phyloP scores from a whole-genome alignment of 2,797 vertebrate genomes.

The Pangasius macronema region DNA sequence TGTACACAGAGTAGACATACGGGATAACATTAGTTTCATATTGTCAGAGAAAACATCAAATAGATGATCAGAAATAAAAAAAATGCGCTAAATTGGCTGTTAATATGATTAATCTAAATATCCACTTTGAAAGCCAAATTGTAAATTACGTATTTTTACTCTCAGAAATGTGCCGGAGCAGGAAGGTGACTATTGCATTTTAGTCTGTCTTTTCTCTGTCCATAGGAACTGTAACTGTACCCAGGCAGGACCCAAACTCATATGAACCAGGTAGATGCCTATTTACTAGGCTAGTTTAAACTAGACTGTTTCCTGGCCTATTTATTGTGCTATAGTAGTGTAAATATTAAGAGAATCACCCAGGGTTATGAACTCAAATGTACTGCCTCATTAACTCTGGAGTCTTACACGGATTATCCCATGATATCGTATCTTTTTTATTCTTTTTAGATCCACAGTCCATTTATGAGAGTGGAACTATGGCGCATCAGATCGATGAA shows the following conservation, averaged over 20 bases:
- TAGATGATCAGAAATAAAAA: background rate
- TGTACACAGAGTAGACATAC: background rate
- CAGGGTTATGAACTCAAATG: background rate
- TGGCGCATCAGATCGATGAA: background rate
- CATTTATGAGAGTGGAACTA: too few species aligned
- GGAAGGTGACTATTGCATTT: background rate
- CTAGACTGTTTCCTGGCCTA: background rate
- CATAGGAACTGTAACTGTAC: background rate
- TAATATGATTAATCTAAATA: background rate
- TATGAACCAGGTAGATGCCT: background rate
- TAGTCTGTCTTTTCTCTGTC: background rate
- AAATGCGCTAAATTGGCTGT: background rate
- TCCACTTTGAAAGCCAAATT: background rate
- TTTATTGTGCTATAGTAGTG: background rate
- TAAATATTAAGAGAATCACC: background rate
- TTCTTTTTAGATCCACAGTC: background rate
- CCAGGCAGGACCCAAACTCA: background rate
- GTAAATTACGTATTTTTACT: background rate
- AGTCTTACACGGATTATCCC: background rate
- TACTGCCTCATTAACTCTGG: background rate
- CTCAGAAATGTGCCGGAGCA: background rate
- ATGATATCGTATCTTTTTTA: background rate
- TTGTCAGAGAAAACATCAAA: background rate
- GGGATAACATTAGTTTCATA: background rate
- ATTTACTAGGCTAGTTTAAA: background rate